Conservation (phyloP, 2,113 vertebrate genomes). For the Dolichallabes microphthalmus region DNA sequence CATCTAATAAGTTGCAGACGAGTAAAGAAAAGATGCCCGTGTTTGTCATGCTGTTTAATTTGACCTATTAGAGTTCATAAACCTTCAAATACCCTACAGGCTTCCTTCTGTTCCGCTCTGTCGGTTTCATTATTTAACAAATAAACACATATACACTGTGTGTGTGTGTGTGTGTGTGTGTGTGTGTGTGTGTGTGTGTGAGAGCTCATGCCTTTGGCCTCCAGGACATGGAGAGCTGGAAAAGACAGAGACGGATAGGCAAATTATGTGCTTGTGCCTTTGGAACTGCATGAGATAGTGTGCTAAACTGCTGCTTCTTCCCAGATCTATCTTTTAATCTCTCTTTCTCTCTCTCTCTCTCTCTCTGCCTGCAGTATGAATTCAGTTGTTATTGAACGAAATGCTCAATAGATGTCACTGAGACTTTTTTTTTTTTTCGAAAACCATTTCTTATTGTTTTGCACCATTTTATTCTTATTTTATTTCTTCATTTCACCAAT, state of each 20-base stretch:
- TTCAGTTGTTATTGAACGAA: conserved; percentile 36
- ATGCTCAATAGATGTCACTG: conserved; percentile 30
- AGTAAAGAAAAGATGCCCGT: background rate
- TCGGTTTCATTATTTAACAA: conserved; percentile 31
- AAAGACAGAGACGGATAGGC: conserved; percentile 42
- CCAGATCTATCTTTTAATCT: conserved; percentile 24
- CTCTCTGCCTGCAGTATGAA: conserved; percentile 34
- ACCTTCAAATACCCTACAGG: background rate
- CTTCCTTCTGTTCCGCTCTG: background rate
- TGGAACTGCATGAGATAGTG: conserved; percentile 31
- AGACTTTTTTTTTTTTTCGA: conserved; percentile 7
- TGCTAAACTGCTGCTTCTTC: conserved; percentile 34
- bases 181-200: conserved; percentile 22
- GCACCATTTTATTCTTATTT: background rate
- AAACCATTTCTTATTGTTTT: background rate
- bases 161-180: conserved; percentile 11
- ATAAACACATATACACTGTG: conserved; percentile 13
- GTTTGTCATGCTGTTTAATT: background rate
- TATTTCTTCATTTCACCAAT: background rate
- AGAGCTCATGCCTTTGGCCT: background rate
- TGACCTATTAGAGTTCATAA: background rate
- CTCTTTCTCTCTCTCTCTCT: conserved; percentile 22
- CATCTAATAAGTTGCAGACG: background rate
- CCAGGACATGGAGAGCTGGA: conserved; percentile 14
- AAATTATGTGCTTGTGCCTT: conserved; percentile 41